Conservation (phyloP, 2,113 vertebrate genomes). For the Columbina picui region DNA sequence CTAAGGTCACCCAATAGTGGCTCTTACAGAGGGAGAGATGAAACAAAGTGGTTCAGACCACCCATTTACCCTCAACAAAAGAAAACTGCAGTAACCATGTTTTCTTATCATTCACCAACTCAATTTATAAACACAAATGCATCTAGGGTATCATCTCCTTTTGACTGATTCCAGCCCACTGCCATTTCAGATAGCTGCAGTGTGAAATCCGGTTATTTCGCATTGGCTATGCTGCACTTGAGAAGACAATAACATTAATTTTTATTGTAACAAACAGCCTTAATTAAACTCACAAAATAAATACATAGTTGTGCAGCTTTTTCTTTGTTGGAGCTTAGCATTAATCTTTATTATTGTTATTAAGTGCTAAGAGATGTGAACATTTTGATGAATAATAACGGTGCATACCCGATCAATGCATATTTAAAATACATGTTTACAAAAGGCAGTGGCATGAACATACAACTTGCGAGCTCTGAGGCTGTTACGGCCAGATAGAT, state of each 20-base stretch:
- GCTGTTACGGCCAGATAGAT: slow-evolving; percentile 56
- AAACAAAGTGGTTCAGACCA: not conserved
- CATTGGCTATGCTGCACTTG: not conserved
- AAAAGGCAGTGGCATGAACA: slow-evolving; percentile 30
- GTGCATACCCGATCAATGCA: slow-evolving; percentile 32
- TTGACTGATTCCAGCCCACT: not conserved
- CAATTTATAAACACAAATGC: not conserved
- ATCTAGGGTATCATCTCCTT: not conserved
- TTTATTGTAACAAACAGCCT: slow-evolving; percentile 63
- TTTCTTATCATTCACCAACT: not conserved
- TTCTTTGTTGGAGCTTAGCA: not conserved
- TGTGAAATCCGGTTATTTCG: not conserved
- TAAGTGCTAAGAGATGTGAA: slow-evolving; percentile 54
- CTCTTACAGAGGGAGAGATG: not conserved
- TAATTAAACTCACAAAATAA: slow-evolving; percentile 61
- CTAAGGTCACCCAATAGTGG: not conserved
- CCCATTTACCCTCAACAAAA: accelerated
- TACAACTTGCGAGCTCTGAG: slow-evolving; percentile 50
- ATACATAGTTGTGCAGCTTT: not conserved
- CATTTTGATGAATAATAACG: slow-evolving; percentile 60
- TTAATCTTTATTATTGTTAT: slow-evolving; percentile 72
- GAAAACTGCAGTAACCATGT: not conserved
- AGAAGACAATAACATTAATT: slow-evolving; percentile 48
- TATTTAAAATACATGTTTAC: slow-evolving; percentile 67
- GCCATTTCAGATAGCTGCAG: not conserved